Base-by-base conservation (phyloP, 2,888 invertebrate species). In the Microctonus hyperodae region DNA sequence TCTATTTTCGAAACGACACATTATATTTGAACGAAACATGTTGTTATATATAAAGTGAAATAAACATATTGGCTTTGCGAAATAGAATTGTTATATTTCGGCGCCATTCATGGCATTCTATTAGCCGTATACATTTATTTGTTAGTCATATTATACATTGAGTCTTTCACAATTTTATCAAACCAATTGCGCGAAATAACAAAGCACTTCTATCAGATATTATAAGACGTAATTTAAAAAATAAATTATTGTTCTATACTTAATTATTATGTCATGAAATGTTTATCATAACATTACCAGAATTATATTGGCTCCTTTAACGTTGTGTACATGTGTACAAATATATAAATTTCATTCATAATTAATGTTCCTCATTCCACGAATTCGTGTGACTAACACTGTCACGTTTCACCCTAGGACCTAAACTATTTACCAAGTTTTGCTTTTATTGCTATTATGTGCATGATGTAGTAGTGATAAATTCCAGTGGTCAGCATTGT, bases 371-470 rank as follows among this genome's bases (percentile, higher is more conserved):
- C 73, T 76, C 72, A 75, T 74, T 74, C 16, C 40, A 40, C 71
- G 65, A n/a, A 69, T 53, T 56, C 61, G 70, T 68, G 69, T 70
- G 75, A 73, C 69, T 64, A 66, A 70, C 72, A 58, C 62, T 67
- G 72, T 74, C 74, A 75, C 75, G 75, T 74, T 71, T 66, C 73
- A 63, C 70, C 44, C 44, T 7, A 70, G 68, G 70, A 70, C 73
- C 72, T 75, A 72, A 76, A 75, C 74, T 76, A 76, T 77, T 76
- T 75, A 77, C 74, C 73, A 67, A 70, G 69, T 74, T 73, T 65
- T 69, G 74, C 75, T 75, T 77, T 74, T 72, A 74, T 75, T 75
- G 73, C 73, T 66, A 70, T 69, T 71, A 71, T 72, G 66, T 68
- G 61, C 61, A 61, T 11, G 59, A 59, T 20, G 59, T 48, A n/a